Conservation (phyloP, 2,888 invertebrate species). For the Melangyna quadrimaculata region DNA sequence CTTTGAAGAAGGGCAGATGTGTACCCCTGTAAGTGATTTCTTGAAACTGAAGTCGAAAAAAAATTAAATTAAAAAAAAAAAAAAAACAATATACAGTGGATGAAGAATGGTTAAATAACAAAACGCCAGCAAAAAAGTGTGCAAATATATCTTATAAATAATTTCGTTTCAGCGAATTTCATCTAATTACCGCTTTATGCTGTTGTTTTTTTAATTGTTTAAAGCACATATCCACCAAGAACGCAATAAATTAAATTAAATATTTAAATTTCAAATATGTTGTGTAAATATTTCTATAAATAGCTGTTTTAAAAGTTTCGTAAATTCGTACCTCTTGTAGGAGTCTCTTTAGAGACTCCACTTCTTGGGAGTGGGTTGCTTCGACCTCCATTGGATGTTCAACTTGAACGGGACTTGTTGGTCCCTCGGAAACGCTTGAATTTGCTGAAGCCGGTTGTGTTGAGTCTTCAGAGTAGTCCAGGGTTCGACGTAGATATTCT, state of each 20-base stretch:
- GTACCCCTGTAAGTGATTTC: constrained; percentile 73
- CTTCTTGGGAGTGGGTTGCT: constrained; percentile 83
- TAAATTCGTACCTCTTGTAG: constrained; percentile 87
- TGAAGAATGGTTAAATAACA: constrained; percentile 64
- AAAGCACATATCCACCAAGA: constrained; percentile 74
- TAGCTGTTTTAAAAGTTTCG: not conserved
- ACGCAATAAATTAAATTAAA: constrained; percentile 68
- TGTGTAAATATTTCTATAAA: constrained; percentile 5
- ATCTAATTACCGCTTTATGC: constrained; percentile 81
- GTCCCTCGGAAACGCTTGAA: constrained; percentile 84
- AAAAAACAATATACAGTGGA: constrained; percentile 71
- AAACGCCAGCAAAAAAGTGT: constrained; percentile 71
- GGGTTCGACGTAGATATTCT: constrained; percentile 80
- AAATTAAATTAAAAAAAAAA: constrained; percentile 39
- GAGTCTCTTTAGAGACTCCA: constrained; percentile 88
- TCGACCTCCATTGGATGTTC: constrained; percentile 82
- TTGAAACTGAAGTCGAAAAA: constrained; percentile 21
- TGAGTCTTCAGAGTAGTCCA: constrained; percentile 81
- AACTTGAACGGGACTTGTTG: constrained; percentile 82
- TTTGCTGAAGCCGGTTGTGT: constrained; percentile 83
- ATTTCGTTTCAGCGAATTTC: constrained; percentile 64
- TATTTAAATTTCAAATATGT: constrained; percentile 43
- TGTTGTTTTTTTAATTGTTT: constrained; percentile 76
- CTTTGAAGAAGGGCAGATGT: not conserved
- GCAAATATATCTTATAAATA: constrained; percentile 70